Evolutionary conservation across 2,888 invertebrate genomes (phyloP).

Genomic region (Tetragonisca angustula): DNA sequence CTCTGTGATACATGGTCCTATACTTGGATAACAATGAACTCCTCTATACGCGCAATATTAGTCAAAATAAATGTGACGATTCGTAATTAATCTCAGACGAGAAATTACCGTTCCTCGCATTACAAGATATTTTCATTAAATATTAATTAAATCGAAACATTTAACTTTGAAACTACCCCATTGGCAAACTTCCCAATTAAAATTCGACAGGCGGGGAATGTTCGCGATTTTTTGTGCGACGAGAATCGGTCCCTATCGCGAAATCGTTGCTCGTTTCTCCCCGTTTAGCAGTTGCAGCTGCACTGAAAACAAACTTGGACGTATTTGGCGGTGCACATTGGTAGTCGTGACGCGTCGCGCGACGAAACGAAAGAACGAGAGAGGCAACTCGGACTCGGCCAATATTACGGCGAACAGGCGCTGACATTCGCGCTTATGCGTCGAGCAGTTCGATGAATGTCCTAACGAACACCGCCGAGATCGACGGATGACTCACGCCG

Average conservation of each 20-base stretch:
- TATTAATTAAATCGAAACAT: too few relatives aligned
- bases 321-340: constrained; percentile 58
- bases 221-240: constrained; percentile 22
- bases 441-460: constrained; percentile 43
- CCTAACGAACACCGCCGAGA: constrained; percentile 47
- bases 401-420: constrained; percentile 49
- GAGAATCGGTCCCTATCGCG: constrained; percentile 5
- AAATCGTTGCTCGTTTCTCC: constrained; percentile 42
- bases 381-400: constrained; percentile 53
- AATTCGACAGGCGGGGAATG: too few relatives aligned
- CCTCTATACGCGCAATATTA: too few relatives aligned
- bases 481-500: constrained; percentile 51
- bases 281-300: constrained; percentile 54
- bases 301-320: constrained; percentile 52
- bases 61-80: too few relatives aligned
- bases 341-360: constrained; percentile 36
- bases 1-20: too few relatives aligned
- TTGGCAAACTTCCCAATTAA: too few relatives aligned
- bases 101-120: too few relatives aligned
- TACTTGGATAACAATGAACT: too few relatives aligned
- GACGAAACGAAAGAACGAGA: constrained; percentile 29
- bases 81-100: too few relatives aligned
- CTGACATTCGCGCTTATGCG: constrained; percentile 52
- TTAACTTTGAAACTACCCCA: not conserved
- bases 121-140: not conserved